Evolutionary conservation across 2,888 invertebrate species (phyloP).

Genomic region (Drosophila acutilabella): DNA sequence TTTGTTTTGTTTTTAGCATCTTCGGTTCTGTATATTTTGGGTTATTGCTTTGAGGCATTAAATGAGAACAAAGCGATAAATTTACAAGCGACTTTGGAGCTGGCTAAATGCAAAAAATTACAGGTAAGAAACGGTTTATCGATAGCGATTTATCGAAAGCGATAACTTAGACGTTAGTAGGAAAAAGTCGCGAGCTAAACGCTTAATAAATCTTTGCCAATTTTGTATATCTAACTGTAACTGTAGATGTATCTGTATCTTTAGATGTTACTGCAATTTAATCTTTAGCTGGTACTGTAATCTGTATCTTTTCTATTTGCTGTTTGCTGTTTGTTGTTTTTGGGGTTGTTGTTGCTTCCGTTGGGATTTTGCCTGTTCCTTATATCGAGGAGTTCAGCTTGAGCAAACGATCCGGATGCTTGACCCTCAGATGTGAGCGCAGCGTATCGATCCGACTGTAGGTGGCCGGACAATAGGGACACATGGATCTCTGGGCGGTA

Average conservation of each 20-base stretch:
- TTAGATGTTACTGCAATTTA: not conserved
- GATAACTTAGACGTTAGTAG: slow-evolving; percentile 62
- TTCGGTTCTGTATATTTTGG: slow-evolving; percentile 76
- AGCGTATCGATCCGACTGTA: slow-evolving; percentile 95
- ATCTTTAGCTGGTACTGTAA: slow-evolving; percentile 15
- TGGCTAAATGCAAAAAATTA: slow-evolving; percentile 67
- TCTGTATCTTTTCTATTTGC: slow-evolving; percentile 3
- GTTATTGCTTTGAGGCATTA: slow-evolving; percentile 71
- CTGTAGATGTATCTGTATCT: slow-evolving; percentile 12
- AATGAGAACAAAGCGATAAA: slow-evolving; percentile 43
- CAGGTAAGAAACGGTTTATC: slow-evolving; percentile 29
- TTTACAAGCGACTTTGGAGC: slow-evolving; percentile 50
- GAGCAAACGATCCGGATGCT: slow-evolving; percentile 87
- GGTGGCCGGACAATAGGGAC: slow-evolving; percentile 94
- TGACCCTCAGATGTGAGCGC: slow-evolving; percentile 92
- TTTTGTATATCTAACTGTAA: not conserved
- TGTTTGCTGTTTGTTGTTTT: too few species aligned
- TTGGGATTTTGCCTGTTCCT: slow-evolving; percentile 43
- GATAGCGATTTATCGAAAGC: slow-evolving; percentile 22
- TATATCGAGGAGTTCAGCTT: slow-evolving; percentile 84
- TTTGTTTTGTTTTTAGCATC: slow-evolving; percentile 58
- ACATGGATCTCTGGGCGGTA: slow-evolving; percentile 91
- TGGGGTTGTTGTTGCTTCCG: slow-evolving; percentile 2
- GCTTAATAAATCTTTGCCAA: slow-evolving; percentile 28
- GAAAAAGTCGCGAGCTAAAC: slow-evolving; percentile 48